These are phyloP conservation scores for Bombus haemorrhoidalis DNA, from an alignment of 1,140 invertebrate genomes.

Conservation along the genomic window DNA sequence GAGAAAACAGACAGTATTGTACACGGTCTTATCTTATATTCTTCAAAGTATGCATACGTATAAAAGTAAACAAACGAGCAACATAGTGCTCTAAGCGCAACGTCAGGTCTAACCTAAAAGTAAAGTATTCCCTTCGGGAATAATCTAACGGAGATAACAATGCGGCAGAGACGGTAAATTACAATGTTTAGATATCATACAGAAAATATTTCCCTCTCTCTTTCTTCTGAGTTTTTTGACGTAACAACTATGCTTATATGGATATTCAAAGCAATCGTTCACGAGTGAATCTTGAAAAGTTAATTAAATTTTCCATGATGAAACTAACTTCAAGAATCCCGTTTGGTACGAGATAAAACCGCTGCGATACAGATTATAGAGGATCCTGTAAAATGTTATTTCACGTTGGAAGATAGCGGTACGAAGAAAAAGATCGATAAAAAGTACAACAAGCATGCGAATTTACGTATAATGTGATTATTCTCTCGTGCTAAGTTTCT, in stretches of 20 bases:
- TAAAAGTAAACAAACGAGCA: slow-evolving; percentile 15
- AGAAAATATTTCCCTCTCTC: background rate
- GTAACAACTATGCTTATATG: background rate
- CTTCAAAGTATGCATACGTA: background rate
- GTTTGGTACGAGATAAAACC: slow-evolving; percentile 24
- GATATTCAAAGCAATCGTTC: slow-evolving; percentile 34
- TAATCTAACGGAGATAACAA: slow-evolving; percentile 29
- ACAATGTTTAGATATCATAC: slow-evolving; percentile 18
- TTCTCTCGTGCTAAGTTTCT: background rate
- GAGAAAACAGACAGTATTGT: background rate
- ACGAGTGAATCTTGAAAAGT: slow-evolving; percentile 16
- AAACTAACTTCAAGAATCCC: background rate
- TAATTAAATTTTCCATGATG: slow-evolving; percentile 42
- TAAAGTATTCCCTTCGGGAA: slow-evolving; percentile 25
- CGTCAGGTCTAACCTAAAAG: background rate
- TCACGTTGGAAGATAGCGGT: background rate
- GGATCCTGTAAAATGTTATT: background rate
- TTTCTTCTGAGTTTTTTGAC: background rate
- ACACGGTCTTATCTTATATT: slow-evolving; percentile 3
- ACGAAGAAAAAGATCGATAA: background rate
- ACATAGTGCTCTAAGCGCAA: background rate
- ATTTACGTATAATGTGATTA: background rate
- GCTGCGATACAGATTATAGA: background rate
- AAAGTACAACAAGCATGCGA: background rate
- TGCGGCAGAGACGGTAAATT: slow-evolving; percentile 2